Conservation (phyloP, 1,140 invertebrate genomes). For the Carcinoscorpius rotundicauda region DNA sequence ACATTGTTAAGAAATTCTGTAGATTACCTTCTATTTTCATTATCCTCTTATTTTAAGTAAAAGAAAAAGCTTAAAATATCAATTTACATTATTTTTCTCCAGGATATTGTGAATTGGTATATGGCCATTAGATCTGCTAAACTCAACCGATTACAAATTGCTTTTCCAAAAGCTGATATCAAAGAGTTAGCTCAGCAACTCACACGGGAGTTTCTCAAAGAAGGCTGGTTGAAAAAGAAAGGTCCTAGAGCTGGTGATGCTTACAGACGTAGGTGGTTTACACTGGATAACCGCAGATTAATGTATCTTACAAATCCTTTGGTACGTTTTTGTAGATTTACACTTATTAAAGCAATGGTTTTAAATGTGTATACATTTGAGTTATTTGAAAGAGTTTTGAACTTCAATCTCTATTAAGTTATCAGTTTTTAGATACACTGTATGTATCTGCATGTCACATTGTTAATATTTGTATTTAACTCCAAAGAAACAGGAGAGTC, state of each 20-base stretch:
- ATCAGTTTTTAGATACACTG: no score
- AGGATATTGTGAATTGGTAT: slow-evolving; percentile 72
- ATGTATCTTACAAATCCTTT: slow-evolving; percentile 81
- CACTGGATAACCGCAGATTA: slow-evolving; percentile 71
- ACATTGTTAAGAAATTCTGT: no score
- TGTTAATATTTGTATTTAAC: no score
- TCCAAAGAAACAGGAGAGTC: no score
- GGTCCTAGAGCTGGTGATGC: slow-evolving; percentile 63
- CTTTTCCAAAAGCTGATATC: slow-evolving; percentile 63
- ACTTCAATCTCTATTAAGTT: no score
- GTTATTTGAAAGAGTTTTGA: no score
- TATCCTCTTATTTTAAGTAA: no score
- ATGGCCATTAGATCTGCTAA: slow-evolving; percentile 74
- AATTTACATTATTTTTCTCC: slow-evolving; percentile 7
- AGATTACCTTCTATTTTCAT: no score
- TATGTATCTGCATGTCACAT: background rate
- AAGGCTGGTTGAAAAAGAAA: slow-evolving; percentile 78
- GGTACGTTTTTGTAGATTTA: slow-evolving; percentile 34
- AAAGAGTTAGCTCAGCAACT: slow-evolving; percentile 58
- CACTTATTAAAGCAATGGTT: no score
- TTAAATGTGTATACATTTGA: no score
- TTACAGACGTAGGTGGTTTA: slow-evolving; percentile 76
- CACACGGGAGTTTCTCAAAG: slow-evolving; percentile 63
- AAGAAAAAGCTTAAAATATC: background rate
- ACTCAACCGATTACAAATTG: slow-evolving; percentile 61